Conservation (phyloP, 1,140 invertebrate species). For the Aradophagus sp. region DNA sequence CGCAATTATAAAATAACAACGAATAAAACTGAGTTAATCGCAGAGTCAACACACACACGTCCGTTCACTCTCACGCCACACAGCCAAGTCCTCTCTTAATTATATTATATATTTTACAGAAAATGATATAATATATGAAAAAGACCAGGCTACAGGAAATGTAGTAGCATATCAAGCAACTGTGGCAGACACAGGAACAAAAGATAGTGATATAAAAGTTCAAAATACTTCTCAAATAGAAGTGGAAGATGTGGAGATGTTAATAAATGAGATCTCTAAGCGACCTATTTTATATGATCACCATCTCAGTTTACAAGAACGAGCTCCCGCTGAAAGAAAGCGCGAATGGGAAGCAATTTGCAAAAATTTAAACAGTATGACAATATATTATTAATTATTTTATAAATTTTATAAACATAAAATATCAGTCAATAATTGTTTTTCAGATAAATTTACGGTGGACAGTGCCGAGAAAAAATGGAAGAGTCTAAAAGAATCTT, state of each 20-base stretch:
- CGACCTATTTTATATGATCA: conserved; percentile 10
- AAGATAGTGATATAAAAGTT: too few species aligned
- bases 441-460: conserved; percentile 12
- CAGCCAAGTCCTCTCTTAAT: too few species aligned
- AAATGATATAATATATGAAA: too few species aligned
- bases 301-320: not conserved
- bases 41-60: too few species aligned
- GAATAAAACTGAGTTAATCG: too few species aligned
- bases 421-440: not conserved
- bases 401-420: too few species aligned
- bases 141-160: too few species aligned
- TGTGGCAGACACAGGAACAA: too few species aligned
- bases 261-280: conserved; percentile 13
- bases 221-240: not conserved
- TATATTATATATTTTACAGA: too few species aligned
- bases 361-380: conserved; percentile 2
- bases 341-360: conserved; percentile 4
- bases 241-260: conserved; percentile 5
- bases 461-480: conserved; percentile 2
- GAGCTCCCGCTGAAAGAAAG: not conserved
- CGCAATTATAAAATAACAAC: too few species aligned
- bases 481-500: conserved; percentile 4
- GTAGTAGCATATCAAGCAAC: too few species aligned
- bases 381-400: not conserved
- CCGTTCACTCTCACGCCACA: too few species aligned